Evolutionary conservation across 2,888 invertebrate genomes (phyloP).

Genomic region (Chalcosyrphus nemorum): DNA sequence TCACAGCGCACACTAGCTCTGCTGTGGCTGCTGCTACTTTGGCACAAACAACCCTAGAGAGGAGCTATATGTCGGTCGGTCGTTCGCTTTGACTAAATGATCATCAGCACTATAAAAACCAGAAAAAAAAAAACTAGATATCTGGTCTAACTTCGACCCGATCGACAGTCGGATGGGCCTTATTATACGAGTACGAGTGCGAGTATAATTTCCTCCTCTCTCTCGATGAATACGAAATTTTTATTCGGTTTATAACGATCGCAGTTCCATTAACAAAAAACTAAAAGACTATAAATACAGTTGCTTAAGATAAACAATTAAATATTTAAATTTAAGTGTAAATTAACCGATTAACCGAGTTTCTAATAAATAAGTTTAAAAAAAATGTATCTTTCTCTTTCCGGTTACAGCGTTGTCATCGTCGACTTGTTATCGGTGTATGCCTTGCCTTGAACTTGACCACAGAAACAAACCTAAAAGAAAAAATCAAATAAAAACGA

Average conservation of each 20-base stretch:
- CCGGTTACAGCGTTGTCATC: slow-evolving; percentile 29
- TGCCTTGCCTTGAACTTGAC: slow-evolving; percentile 66
- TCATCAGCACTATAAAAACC: slow-evolving; percentile 57
- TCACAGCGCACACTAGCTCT: not conserved
- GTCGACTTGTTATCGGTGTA: slow-evolving; percentile 20
- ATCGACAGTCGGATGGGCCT: slow-evolving; percentile 53
- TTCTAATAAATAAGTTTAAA: not conserved
- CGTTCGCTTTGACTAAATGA: slow-evolving; percentile 45
- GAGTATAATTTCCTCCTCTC: slow-evolving; percentile 14
- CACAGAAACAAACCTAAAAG: slow-evolving; percentile 15
- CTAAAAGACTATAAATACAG: not conserved
- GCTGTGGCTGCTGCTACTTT: not conserved
- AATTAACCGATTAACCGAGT: slow-evolving; percentile 20
- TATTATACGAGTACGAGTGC: not conserved
- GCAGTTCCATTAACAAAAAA: not conserved
- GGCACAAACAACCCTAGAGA: slow-evolving; percentile 48
- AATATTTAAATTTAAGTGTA: slow-evolving; percentile 16
- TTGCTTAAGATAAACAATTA: not conserved
- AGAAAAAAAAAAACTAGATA: no score
- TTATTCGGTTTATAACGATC: slow-evolving; percentile 3
- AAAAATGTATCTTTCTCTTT: slow-evolving; percentile 19
- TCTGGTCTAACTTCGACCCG: slow-evolving; percentile 54
- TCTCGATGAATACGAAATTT: slow-evolving; percentile 7
- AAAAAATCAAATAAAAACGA: slow-evolving; percentile 6
- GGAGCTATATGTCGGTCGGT: slow-evolving; percentile 36